phyloP scores from a whole-genome alignment of 2,113 vertebrate genomes.

The Oryzias celebensis region DNA sequence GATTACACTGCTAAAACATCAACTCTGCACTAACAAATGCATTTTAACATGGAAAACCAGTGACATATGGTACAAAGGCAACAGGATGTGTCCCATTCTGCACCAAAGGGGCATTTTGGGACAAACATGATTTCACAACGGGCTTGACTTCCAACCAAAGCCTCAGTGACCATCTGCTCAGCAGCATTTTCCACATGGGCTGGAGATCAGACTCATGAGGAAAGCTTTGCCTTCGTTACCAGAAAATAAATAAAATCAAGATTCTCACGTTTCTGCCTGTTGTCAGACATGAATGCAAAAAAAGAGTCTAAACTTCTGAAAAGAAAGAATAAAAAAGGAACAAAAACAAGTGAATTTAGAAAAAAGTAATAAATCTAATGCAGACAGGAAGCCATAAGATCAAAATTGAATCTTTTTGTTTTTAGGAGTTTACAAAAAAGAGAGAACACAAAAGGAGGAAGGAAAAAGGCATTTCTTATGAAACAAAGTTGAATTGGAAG shows the following conservation, averaged over 20 bases:
- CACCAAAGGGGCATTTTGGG: constrained; percentile 15
- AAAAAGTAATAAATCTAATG: too few species aligned
- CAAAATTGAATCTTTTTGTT: constrained; percentile 23
- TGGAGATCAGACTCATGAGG: not conserved
- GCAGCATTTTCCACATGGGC: constrained; percentile 17
- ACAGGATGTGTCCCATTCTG: constrained; percentile 45
- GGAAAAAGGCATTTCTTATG: not conserved
- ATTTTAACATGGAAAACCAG: constrained; percentile 12
- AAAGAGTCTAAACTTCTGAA: too few species aligned
- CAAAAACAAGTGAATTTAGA: constrained; percentile 8
- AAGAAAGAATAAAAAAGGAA: not conserved
- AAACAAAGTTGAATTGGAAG: constrained; percentile 1
- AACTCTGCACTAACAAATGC: not conserved
- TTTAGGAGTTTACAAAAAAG: constrained; percentile 9
- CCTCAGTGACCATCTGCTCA: constrained; percentile 51
- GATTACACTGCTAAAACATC: too few species aligned
- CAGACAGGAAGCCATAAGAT: not conserved
- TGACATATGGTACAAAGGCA: constrained; percentile 46
- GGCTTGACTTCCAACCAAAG: constrained; percentile 39
- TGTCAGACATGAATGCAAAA: too few species aligned
- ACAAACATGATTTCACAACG: not conserved
- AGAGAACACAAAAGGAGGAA: not conserved
- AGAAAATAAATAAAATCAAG: too few species aligned
- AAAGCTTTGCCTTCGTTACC: too few species aligned
- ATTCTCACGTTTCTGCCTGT: too few species aligned